Conservation (phyloP, 2,888 invertebrate genomes). For the Ochropacha duplaris region DNA sequence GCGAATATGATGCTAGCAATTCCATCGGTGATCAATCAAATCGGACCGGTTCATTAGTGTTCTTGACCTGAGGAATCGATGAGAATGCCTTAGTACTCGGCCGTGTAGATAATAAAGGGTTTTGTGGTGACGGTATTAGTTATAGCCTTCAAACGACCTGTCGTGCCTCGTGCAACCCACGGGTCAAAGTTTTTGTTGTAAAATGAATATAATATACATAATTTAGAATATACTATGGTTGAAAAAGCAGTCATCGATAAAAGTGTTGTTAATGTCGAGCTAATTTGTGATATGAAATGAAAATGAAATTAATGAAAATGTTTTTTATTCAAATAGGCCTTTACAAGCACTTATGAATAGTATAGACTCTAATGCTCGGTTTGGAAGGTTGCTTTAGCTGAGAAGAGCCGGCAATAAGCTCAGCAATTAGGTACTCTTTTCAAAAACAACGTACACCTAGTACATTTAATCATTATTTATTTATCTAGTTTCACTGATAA, state of each 20-base stretch:
- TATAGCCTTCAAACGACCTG: conserved; percentile 28
- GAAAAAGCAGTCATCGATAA: conserved; percentile 40
- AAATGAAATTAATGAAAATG: not conserved
- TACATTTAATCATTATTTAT: too few species aligned
- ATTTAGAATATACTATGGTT: conserved; percentile 42
- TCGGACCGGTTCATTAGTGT: conserved; percentile 51
- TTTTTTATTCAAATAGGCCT: too few species aligned
- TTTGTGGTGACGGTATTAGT: conserved; percentile 25
- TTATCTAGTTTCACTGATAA: too few species aligned
- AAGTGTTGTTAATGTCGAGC: conserved; percentile 16
- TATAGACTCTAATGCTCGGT: too few species aligned
- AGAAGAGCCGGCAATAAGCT: too few species aligned
- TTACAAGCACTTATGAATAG: too few species aligned
- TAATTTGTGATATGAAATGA: too few species aligned
- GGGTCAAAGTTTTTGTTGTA: conserved; percentile 26
- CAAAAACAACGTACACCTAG: too few species aligned
- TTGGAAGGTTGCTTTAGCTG: too few species aligned
- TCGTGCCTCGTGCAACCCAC: conserved; percentile 14
- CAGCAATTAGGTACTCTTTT: too few species aligned
- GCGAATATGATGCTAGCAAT: conserved; percentile 57
- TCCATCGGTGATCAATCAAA: conserved; percentile 64
- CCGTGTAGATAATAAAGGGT: conserved; percentile 49
- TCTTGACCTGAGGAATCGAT: conserved; percentile 46
- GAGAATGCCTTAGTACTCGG: conserved; percentile 43
- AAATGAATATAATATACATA: conserved; percentile 48